A percentile compares a stretch with the other conserved stretches of the same genome.
Evolutionary conservation across 2,113 vertebrate genomes (phyloP).

Genomic region (Tor tambroides): DNA sequence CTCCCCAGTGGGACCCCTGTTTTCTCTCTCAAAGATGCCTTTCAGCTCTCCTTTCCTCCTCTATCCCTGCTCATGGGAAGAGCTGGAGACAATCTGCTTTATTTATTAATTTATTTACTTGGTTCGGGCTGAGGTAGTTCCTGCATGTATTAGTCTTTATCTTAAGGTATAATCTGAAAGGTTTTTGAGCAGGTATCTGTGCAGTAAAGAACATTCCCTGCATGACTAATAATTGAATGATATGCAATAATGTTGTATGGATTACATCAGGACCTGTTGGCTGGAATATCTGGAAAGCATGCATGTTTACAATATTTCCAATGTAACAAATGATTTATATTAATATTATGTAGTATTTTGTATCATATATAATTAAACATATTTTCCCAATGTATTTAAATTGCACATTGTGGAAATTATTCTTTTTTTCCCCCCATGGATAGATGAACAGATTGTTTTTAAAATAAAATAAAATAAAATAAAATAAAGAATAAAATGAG

Average conservation of each 20-base stretch:
- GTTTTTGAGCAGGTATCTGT: slow-evolving; percentile 27
- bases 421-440: no score
- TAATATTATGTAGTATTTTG: background rate
- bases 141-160: slow-evolving; percentile 51
- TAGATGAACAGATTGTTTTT: no score
- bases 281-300: slow-evolving; percentile 6
- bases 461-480: no score
- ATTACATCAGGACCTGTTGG: background rate
- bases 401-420: no score
- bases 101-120: slow-evolving; percentile 49
- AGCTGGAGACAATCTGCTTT: slow-evolving; percentile 37
- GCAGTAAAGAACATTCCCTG: slow-evolving; percentile 24
- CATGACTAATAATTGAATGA: background rate
- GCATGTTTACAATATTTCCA: background rate
- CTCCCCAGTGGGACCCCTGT: slow-evolving; percentile 76
- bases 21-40: slow-evolving; percentile 76
- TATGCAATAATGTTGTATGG: slow-evolving; percentile 2
- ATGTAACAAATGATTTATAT: background rate
- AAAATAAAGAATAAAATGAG: no score
- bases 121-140: slow-evolving; percentile 30
- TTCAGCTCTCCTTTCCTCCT: slow-evolving; percentile 51
- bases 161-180: slow-evolving; percentile 41
- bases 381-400: no score
- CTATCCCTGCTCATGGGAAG: slow-evolving; percentile 23
- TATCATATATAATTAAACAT: no score